Evolutionary conservation across 2,888 invertebrate species (phyloP).

Genomic region (Oeneis ivallda): DNA sequence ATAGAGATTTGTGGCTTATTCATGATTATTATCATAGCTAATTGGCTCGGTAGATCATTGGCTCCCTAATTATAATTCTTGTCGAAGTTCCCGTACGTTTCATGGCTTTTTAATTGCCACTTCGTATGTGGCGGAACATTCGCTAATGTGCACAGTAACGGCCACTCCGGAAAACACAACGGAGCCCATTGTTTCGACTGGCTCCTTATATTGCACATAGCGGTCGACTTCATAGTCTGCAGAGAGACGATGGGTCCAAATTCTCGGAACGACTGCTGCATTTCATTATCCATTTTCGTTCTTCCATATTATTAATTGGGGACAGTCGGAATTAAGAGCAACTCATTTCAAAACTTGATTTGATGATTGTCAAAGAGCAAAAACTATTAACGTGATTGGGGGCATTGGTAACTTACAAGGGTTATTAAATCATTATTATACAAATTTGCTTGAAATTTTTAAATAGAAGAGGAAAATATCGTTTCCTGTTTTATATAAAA

Average conservation of each 20-base stretch:
- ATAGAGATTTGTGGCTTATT: too few species aligned
- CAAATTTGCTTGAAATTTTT: too few species aligned
- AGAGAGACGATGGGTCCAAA: slow-evolving; percentile 59
- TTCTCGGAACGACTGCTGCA: slow-evolving; percentile 72
- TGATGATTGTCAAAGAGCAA: neutral
- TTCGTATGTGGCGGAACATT: slow-evolving; percentile 68
- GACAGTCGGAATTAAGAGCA: neutral
- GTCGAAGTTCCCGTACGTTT: slow-evolving; percentile 40
- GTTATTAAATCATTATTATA: too few species aligned
- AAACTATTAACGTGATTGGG: neutral
- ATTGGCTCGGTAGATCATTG: slow-evolving; percentile 17
- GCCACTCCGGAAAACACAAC: slow-evolving; percentile 67
- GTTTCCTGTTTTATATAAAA: too few species aligned
- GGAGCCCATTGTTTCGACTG: slow-evolving; percentile 65
- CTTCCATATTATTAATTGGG: slow-evolving; percentile 54
- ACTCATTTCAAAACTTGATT: neutral
- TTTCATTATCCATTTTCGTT: slow-evolving; percentile 63
- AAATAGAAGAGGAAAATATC: too few species aligned
- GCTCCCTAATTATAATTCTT: slow-evolving; percentile 32
- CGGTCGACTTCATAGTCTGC: slow-evolving; percentile 68
- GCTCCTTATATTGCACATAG: slow-evolving; percentile 74
- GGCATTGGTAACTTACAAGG: neutral
- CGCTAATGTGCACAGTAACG: slow-evolving; percentile 67
- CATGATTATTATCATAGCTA: neutral
- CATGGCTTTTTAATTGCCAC: slow-evolving; percentile 76